A percentile compares a stretch with the other conserved stretches of the same genome.
phyloP scores from a whole-genome alignment of 2,113 vertebrate species.

The Hirundichthys speculiger region DNA sequence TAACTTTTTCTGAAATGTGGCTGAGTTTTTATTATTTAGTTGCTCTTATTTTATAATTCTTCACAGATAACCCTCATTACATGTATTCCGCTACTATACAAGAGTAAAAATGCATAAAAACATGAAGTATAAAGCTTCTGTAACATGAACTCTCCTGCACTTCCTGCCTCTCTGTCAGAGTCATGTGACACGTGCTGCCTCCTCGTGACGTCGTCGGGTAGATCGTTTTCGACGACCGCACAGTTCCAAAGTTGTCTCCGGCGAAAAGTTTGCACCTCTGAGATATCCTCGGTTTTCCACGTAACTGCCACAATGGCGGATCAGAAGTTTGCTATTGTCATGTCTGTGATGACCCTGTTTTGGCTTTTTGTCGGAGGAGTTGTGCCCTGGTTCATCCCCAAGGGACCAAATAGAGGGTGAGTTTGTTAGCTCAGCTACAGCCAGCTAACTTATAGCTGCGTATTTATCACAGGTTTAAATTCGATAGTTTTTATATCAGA shows the following conservation, averaged over 20 bases:
- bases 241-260: constrained; percentile 8
- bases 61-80: no score
- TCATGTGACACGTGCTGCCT: constrained; percentile 65
- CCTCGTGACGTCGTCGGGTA: not conserved
- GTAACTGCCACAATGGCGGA: constrained; percentile 77
- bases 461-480: not conserved
- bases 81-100: no score
- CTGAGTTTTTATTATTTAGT: no score
- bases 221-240: not conserved
- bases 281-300: not conserved
- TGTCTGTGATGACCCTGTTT: constrained; percentile 91
- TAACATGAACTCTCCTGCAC: not conserved
- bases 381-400: constrained; percentile 91
- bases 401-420: constrained; percentile 94
- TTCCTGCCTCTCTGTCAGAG: not conserved
- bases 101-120: no score
- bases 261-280: constrained; percentile 18
- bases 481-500: no score
- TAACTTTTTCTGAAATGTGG: no score
- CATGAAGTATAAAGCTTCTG: no score
- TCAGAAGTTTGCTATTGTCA: constrained; percentile 82
- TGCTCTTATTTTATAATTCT: no score
- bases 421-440: constrained; percentile 67
- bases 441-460: not conserved
- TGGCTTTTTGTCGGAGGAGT: constrained; percentile 89